These are phyloP conservation scores for Phyllotreta striolata DNA, from an alignment of 2,888 invertebrate species.

Conservation along the genomic window DNA sequence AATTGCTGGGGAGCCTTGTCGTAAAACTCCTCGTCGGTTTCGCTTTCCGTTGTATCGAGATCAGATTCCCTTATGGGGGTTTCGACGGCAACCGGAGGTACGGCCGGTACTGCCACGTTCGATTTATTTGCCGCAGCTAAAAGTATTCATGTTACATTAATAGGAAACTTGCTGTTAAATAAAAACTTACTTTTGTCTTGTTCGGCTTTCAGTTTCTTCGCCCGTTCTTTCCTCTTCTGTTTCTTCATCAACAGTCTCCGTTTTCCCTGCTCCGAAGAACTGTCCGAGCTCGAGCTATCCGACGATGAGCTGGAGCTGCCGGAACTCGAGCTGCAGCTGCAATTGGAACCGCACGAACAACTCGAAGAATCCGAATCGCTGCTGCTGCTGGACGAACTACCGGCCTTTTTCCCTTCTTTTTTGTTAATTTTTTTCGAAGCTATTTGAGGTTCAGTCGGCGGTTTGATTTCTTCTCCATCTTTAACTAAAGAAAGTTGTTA, in stretches of 20 bases:
- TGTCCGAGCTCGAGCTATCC: conserved; percentile 67
- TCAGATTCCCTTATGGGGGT: conserved; percentile 80
- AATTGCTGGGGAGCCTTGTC: conserved; percentile 81
- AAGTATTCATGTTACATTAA: conserved; percentile 49
- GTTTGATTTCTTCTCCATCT: conserved; percentile 30
- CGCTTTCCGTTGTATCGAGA: conserved; percentile 83
- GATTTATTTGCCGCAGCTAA: conserved; percentile 50
- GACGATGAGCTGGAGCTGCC: conserved; percentile 60
- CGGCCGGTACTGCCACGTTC: conserved; percentile 62
- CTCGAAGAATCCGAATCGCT: conserved; percentile 78
- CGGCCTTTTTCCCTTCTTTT: conserved; percentile 60
- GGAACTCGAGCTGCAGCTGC: conserved; percentile 80
- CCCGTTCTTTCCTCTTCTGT: conserved; percentile 56
- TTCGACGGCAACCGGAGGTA: conserved; percentile 57
- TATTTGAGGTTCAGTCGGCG: conserved; percentile 17
- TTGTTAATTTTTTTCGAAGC: conserved; percentile 31
- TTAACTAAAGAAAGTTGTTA: conserved; percentile 4
- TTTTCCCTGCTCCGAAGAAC: conserved; percentile 68
- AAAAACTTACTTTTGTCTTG: conserved; percentile 58
- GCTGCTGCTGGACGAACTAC: conserved; percentile 77
- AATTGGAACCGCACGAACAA: conserved; percentile 84
- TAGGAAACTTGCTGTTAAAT: background rate
- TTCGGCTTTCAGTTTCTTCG: conserved; percentile 53
- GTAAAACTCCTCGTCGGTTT: conserved; percentile 89
- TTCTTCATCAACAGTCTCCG: conserved; percentile 60